phyloP scores from a whole-genome alignment of 2,797 vertebrate species.

The Molossus molossus region DNA sequence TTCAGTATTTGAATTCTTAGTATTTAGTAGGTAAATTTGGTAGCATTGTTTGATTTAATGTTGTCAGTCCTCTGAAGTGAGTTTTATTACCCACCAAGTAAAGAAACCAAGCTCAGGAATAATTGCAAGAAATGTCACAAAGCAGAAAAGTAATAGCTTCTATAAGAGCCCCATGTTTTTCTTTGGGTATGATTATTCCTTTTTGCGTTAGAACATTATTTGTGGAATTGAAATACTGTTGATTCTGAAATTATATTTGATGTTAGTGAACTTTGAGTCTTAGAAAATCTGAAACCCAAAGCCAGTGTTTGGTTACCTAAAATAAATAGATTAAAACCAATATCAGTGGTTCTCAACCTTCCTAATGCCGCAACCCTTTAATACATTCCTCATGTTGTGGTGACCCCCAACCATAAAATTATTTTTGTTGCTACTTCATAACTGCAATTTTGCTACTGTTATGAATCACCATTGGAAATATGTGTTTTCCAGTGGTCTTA shows the following conservation, averaged over 20 bases:
- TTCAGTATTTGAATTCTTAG: neutral
- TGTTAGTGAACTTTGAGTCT: neutral
- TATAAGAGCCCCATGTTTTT: neutral
- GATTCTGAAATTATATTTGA: neutral
- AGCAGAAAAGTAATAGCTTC: neutral
- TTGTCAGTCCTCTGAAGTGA: neutral
- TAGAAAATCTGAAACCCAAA: slow-evolving; percentile 7
- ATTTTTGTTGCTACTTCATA: no score
- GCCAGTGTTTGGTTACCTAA: neutral
- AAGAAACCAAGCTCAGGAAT: neutral
- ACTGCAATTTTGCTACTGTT: no score
- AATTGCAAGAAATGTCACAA: neutral
- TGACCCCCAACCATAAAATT: no score
- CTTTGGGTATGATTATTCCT: neutral
- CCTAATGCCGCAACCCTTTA: no score
- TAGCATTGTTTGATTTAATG: neutral
- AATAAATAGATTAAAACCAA: neutral
- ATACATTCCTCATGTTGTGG: no score
- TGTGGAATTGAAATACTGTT: neutral
- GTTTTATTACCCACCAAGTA: neutral
- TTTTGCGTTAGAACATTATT: neutral
- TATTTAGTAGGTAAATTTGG: neutral
- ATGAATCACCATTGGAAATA: no score
- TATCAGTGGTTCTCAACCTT: no score
- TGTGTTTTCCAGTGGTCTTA: no score